phyloP scores from a whole-genome alignment of 2,797 vertebrate species.

The Dallia pectoralis region DNA sequence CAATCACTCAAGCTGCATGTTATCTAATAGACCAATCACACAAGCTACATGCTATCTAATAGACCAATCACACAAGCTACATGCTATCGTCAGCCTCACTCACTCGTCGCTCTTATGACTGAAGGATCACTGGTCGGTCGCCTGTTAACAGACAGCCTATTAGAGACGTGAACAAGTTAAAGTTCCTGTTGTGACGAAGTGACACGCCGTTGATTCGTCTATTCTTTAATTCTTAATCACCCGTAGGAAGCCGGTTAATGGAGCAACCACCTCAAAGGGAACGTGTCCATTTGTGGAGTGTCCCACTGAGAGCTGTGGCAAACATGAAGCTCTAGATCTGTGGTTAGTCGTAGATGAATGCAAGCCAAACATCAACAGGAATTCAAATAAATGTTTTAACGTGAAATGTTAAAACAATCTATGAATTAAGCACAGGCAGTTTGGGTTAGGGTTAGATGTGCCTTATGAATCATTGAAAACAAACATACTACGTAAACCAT shows the following conservation, averaged over 20 bases:
- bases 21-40: no score
- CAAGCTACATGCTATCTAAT: no score
- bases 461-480: slow-evolving; percentile 29
- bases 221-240: neutral
- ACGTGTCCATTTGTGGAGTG: neutral
- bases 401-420: neutral
- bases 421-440: neutral
- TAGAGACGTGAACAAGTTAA: neutral
- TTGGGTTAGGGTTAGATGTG: neutral
- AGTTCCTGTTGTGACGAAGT: neutral
- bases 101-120: neutral
- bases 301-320: neutral
- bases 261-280: slow-evolving; percentile 2
- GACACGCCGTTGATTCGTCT: neutral
- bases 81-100: neutral
- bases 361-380: neutral
- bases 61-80: neutral
- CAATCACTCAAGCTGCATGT: no score
- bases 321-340: neutral
- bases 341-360: neutral
- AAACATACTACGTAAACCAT: slow-evolving; percentile 62
- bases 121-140: neutral
- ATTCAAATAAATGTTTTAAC: neutral
- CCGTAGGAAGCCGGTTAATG: neutral
- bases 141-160: neutral